Base-by-base conservation (phyloP, 1,140 invertebrate species). In the Anadara kagoshimensis region DNA sequence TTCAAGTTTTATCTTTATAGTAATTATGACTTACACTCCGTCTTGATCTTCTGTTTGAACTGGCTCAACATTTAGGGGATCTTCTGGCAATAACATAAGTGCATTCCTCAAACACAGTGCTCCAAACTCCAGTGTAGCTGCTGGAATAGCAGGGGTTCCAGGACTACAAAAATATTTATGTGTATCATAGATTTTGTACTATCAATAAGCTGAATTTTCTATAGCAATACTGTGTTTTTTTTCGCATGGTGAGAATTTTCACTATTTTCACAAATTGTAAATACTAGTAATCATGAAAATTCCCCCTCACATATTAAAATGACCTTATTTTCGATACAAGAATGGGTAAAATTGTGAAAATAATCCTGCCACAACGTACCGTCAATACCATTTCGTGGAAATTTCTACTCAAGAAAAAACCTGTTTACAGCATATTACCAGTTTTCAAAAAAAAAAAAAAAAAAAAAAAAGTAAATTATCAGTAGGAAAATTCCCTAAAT, bases 41-140 rank as follows among this genome's bases (percentile, higher is more conserved):
- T 66, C 65, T 43, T 78, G 68, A 47, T 81, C 79, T 36, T 78
- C 72, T 16, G 54, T 71, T 20, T 44, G 61, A n/a, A 65, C 45
- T 18, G 74, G 44, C 26, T 73, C 73, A 7, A 56, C 66, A 59
- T 78, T 76, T 18, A 74, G 69, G 11, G 81, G 73, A 66, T 83
- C 79, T n/a, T 82, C 80, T 36, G 87, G 85, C 49, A 90, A 62
- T 29, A 88, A 66, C 5, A 76, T 63, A 24, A 95, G 87, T 18
- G 96, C 95, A 91, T 97, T 98, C 77, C 94, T 93, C 54, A 98
- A 85, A 88, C 96, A 98, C 8, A 97, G 85, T 16, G 93, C 93
- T 14, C 94, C 96, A 91, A 98, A 98, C 88, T 97, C 95, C 57
- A 98, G 87, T n/a, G 94, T 95, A 4, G 95, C 91, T 53, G 94